Evolutionary conservation across 2,888 invertebrate genomes (phyloP), one percentile per base, ranked within the genome.

Genomic region (Lordiphosa fenestrarum): DNA sequence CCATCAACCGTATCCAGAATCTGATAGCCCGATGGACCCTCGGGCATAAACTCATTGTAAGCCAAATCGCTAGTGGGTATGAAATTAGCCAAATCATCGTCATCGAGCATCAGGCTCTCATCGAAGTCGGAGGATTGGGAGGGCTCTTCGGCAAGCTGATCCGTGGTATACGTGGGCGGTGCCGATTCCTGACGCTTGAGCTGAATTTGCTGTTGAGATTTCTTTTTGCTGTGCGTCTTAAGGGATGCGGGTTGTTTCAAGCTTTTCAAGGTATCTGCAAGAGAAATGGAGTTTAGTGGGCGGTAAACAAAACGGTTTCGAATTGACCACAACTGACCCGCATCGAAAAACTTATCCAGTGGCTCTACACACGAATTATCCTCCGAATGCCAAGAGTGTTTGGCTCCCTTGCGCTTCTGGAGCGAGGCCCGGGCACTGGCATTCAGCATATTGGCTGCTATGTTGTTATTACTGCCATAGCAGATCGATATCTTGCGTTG

Each of bases 11-110:
- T 63, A 36, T 78, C 77, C 39, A 70, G 53, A 13, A 86, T 85
- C 19, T 88, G 86, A 67, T 86, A 87, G 19, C 88, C 88, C 2
- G 88, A 86, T 0, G 89, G 89, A 0, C 89, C 89, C 19, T 89
- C 89, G 4, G 89, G 88, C 88, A 89, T 89, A 58, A 89, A 90
- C 58, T 89, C 89, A 57, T 89, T 89, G 63, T 89, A 89, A 6
- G 86, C 88, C 70, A 89, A 71, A 69, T 90, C 89, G 88, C 86
- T 44, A 90, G 91, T 55, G 88, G 92, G 71, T 90, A 91, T 78
- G 87, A 91, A 88, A 88, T 92, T 86, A 90, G 91, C 72, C 88
- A 89, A 75, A 59, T 88, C 91, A 57, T 92, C 92, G 69, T 92
- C 92, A 63, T 92, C 87, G 0, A 91, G 88, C 69, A 92, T 90